A percentile compares a stretch with the other conserved stretches of the same genome.
Evolutionary conservation across 53 echinoderm and acorn worm genomes (phyloP).

Genomic region (Luidia sarsii): DNA sequence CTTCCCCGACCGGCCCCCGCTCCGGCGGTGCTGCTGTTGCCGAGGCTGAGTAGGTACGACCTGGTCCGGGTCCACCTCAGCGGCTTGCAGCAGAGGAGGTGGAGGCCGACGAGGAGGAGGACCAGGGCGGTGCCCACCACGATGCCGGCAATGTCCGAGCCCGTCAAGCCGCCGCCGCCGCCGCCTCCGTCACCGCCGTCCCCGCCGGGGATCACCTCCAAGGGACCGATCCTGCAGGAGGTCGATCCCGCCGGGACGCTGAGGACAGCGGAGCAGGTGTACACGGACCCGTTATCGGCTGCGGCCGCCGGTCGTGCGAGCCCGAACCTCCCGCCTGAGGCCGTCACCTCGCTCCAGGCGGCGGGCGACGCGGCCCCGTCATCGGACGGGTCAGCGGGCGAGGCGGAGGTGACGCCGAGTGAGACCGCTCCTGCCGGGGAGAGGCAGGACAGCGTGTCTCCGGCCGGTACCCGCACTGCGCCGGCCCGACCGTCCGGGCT

Average conservation of each 20-base stretch:
- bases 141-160: slow-evolving; percentile 9
- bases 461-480: slow-evolving; percentile 11
- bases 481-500: slow-evolving; percentile 11
- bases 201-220: not conserved
- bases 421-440: not conserved
- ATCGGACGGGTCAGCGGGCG: not conserved
- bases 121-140: not conserved
- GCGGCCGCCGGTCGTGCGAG: not conserved
- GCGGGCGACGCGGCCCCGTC: not conserved
- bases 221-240: slow-evolving; percentile 25
- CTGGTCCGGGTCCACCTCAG: too few species aligned
- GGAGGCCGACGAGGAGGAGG: slow-evolving; percentile 18
- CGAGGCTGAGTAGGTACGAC: too few species aligned
- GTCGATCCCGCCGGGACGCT: not conserved
- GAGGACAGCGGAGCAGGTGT: not conserved
- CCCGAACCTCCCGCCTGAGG: slow-evolving; percentile 6
- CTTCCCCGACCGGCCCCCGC: too few species aligned
- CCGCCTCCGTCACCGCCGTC: too few species aligned
- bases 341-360: not conserved
- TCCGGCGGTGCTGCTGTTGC: too few species aligned
- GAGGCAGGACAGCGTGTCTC: not conserved
- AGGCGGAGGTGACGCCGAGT: too few species aligned
- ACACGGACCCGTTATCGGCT: not conserved
- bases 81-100: slow-evolving; percentile 22
- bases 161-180: not conserved